Conservation (phyloP, 2,113 vertebrate species). For the Ptilorrhoa leucosticta region DNA sequence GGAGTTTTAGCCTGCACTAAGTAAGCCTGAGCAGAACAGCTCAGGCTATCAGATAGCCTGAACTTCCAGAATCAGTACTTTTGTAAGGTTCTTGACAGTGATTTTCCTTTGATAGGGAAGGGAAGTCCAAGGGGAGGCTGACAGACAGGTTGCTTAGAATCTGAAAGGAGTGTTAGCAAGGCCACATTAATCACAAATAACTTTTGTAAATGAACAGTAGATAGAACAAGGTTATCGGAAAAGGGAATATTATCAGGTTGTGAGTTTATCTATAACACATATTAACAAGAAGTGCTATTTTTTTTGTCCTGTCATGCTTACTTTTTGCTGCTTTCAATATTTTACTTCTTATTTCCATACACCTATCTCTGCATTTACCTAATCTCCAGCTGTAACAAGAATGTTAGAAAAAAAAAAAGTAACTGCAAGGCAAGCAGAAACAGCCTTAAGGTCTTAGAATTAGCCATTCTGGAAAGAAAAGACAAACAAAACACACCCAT, state of each 20-base stretch:
- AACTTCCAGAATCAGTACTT: background rate
- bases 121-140: background rate
- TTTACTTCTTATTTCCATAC: background rate
- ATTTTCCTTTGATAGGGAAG: background rate
- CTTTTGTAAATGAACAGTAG: background rate
- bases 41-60: background rate
- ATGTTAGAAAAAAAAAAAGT: accelerated
- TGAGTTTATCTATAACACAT: background rate
- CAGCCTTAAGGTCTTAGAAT: background rate
- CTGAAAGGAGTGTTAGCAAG: background rate
- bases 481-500: background rate
- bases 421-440: background rate
- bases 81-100: background rate
- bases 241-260: background rate
- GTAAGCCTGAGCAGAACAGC: background rate
- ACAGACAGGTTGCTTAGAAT: background rate
- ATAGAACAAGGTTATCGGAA: background rate
- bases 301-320: background rate
- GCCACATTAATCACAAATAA: background rate
- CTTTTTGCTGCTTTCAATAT: background rate
- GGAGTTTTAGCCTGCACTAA: background rate
- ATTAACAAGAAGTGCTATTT: background rate
- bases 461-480: background rate
- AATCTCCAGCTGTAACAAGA: background rate
- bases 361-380: background rate